These are phyloP conservation scores for Leptura quadrifasciata DNA, from an alignment of 2,888 invertebrate species.

Conservation along the genomic window DNA sequence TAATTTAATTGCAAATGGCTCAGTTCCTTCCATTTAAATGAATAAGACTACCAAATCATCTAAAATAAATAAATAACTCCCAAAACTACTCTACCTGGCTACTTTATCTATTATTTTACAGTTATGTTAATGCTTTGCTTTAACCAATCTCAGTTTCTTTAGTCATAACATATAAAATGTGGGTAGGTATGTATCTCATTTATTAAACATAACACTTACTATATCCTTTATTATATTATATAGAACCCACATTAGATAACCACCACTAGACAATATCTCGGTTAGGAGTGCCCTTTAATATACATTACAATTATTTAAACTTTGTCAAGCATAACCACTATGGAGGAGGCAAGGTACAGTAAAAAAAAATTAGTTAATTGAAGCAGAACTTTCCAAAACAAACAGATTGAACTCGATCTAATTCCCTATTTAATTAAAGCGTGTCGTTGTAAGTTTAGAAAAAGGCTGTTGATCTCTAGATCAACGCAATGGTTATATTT, in stretches of 20 bases:
- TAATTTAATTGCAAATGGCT: too few relatives aligned
- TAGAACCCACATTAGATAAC: neutral
- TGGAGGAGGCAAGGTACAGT: neutral
- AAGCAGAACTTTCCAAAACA: neutral
- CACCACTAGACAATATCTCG: neutral
- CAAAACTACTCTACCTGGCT: too few relatives aligned
- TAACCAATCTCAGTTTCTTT: too few relatives aligned
- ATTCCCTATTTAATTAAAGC: neutral
- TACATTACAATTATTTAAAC: conserved; percentile 16
- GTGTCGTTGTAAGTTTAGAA: neutral
- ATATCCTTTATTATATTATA: too few relatives aligned
- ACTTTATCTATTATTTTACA: too few relatives aligned
- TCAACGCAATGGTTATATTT: neutral
- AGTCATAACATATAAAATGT: too few relatives aligned
- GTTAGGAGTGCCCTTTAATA: conserved; percentile 15
- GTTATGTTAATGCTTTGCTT: too few relatives aligned
- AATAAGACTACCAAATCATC: too few relatives aligned
- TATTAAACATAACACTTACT: too few relatives aligned
- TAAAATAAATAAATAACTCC: too few relatives aligned
- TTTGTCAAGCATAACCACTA: conserved; percentile 25
- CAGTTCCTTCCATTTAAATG: too few relatives aligned
- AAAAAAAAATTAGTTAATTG: neutral
- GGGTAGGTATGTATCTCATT: too few relatives aligned
- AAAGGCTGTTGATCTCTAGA: conserved; percentile 16
- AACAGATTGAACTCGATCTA: neutral